Conservation (phyloP, 2,797 vertebrate genomes). For the Gadopsis bispinosus region DNA sequence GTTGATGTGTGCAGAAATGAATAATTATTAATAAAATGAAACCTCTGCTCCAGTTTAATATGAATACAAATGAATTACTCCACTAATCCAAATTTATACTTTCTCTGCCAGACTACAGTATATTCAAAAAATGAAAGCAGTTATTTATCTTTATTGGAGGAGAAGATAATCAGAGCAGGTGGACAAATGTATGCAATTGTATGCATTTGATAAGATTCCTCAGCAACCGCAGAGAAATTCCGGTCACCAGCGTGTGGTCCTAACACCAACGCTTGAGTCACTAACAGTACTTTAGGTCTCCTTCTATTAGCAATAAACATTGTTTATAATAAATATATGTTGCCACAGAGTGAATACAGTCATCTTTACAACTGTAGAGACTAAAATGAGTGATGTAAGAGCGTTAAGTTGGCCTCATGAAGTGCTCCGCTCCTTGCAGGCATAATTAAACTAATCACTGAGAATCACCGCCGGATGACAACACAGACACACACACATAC, state of each 20-base stretch:
- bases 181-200: background rate
- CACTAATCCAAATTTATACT: background rate
- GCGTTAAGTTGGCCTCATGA: conserved; percentile 22
- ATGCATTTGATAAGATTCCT: background rate
- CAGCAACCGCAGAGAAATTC: background rate
- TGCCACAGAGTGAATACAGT: background rate
- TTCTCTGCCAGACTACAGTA: background rate
- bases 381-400: conserved; percentile 16
- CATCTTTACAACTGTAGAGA: conserved; percentile 1
- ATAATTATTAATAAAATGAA: background rate
- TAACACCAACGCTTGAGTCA: background rate
- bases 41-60: background rate
- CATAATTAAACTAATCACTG: conserved; percentile 52
- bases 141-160: background rate
- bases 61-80: background rate
- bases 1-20: background rate
- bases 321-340: background rate
- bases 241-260: background rate
- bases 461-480: conserved; percentile 23
- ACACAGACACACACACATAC: conserved; percentile 1
- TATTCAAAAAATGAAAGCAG: background rate
- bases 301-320: conserved; percentile 14
- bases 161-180: background rate
- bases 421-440: conserved; percentile 32
- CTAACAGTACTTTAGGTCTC: background rate